These are phyloP conservation scores for Esox masquinongy DNA, from an alignment of 2,797 vertebrate genomes.

Conservation along the genomic window DNA sequence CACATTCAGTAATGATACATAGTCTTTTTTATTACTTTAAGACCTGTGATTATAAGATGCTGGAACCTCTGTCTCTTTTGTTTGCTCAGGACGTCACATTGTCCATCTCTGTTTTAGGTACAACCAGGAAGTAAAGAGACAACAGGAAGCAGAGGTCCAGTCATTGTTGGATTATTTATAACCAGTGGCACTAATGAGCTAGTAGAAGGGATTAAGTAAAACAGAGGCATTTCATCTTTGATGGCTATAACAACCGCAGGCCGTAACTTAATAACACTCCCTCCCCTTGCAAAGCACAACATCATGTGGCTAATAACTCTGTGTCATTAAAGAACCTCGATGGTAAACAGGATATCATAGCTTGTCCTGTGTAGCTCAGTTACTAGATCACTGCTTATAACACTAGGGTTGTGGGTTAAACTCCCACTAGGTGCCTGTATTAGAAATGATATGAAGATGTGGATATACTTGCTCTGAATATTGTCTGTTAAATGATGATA, in stretches of 20 bases:
- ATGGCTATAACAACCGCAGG: not conserved
- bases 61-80: not conserved
- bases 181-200: not conserved
- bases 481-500: too few relatives aligned
- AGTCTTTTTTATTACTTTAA: not conserved
- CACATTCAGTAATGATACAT: not conserved
- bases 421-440: too few relatives aligned
- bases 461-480: too few relatives aligned
- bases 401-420: too few relatives aligned
- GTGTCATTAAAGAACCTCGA: not conserved
- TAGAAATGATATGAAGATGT: too few relatives aligned
- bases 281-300: not conserved
- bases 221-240: not conserved
- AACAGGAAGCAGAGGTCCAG: slow-evolving; percentile 13
- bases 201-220: not conserved
- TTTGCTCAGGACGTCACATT: not conserved
- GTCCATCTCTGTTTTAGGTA: slow-evolving; percentile 39
- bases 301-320: not conserved
- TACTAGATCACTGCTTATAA: too few relatives aligned
- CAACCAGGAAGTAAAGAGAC: slow-evolving; percentile 36
- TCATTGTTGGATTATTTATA: not conserved
- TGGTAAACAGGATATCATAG: too few relatives aligned
- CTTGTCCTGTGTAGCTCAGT: too few relatives aligned
- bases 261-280: not conserved
- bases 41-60: not conserved